Conservation (phyloP, 2,113 vertebrate species). For the Siphamia tubifer region DNA sequence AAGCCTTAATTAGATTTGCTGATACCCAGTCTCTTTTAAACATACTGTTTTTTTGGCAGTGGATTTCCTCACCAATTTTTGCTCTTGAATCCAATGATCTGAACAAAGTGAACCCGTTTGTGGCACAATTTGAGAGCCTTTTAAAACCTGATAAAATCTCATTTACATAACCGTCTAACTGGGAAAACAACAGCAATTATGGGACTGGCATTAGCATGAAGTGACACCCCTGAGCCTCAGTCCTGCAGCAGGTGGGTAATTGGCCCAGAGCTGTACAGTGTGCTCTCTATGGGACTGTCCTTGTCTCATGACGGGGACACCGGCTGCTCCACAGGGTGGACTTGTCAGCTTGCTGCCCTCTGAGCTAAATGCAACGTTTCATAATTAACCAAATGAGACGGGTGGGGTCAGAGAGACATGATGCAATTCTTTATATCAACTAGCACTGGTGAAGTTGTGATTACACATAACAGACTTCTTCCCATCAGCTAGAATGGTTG, state of each 20-base stretch:
- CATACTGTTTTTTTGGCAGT: not conserved
- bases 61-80: constrained; percentile 9
- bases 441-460: not conserved
- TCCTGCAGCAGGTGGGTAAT: constrained; percentile 72
- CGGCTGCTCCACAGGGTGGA: constrained; percentile 26
- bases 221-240: constrained; percentile 51
- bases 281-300: constrained; percentile 53
- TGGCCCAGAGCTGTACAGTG: constrained; percentile 57
- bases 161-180: constrained; percentile 54
- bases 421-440: constrained; percentile 5
- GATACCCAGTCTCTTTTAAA: constrained; percentile 32
- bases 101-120: constrained; percentile 26
- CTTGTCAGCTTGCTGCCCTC: constrained; percentile 47
- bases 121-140: constrained; percentile 41
- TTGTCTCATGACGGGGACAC: constrained; percentile 56
- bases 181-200: constrained; percentile 62
- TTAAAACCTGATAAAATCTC: constrained; percentile 44
- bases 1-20: too few species aligned
- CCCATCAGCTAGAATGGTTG: not conserved
- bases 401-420: constrained; percentile 23
- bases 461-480: not conserved
- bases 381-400: constrained; percentile 65
- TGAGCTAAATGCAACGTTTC: constrained; percentile 57
- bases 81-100: constrained; percentile 19
- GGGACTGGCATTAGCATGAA: constrained; percentile 52